Evolutionary conservation across 2,888 invertebrate species (phyloP).

Genomic region (Polyommatus icarus): DNA sequence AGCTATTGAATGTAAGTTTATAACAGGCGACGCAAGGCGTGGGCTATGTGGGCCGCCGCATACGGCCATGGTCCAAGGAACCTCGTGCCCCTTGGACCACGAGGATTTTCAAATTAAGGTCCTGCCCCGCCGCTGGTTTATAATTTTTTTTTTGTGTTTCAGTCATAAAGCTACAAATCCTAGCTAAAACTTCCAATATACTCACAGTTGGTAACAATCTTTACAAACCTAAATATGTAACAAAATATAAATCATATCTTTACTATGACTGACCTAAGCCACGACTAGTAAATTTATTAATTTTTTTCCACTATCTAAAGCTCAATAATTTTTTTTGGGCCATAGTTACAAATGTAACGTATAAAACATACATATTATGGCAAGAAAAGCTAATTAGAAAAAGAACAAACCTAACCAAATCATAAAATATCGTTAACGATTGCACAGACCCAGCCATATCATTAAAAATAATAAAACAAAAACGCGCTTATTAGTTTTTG

Average conservation of each 20-base stretch:
- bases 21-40: neutral
- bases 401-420: neutral
- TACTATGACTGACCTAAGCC: neutral
- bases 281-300: neutral
- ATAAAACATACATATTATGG: neutral
- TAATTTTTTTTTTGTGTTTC: neutral
- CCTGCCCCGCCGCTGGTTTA: too few species aligned
- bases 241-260: neutral
- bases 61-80: too few species aligned
- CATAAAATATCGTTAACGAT: neutral
- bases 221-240: neutral
- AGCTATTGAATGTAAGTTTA: neutral
- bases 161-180: neutral
- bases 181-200: neutral
- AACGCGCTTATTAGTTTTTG: too few species aligned
- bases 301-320: neutral
- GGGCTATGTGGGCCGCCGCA: too few species aligned
- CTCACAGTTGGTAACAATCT: slow-evolving; percentile 1
- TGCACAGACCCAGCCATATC: neutral
- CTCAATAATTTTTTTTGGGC: neutral
- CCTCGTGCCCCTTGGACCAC: too few species aligned
- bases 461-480: neutral
- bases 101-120: too few species aligned
- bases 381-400: neutral
- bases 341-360: neutral